phyloP scores from a whole-genome alignment of 2,888 invertebrate species.

The Mechanitis mazaeus region DNA sequence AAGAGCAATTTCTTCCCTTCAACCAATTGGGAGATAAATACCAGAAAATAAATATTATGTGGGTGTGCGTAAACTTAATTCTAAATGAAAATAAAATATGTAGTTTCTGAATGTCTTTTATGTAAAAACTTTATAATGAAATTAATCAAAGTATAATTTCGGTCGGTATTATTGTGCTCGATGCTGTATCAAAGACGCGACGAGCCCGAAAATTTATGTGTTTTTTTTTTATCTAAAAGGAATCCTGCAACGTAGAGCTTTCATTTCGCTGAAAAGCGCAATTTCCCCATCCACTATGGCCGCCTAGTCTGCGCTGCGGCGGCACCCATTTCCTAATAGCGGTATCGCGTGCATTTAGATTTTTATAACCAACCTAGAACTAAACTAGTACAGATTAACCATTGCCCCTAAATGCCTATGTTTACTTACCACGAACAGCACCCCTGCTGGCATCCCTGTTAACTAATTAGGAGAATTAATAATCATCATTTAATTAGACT shows the following conservation, averaged over 20 bases:
- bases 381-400: constrained; percentile 39
- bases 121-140: constrained; percentile 2
- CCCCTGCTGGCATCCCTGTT: background rate
- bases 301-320: constrained; percentile 60
- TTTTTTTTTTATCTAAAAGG: constrained; percentile 53
- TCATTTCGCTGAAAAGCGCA: constrained; percentile 72
- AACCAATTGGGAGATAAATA: too few relatives aligned
- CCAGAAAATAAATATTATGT: too few relatives aligned
- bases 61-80: too few relatives aligned
- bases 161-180: constrained; percentile 45
- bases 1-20: too few relatives aligned
- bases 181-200: constrained; percentile 39
- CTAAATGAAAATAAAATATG: too few relatives aligned
- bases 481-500: background rate
- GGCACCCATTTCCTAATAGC: constrained; percentile 71
- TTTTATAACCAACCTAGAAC: constrained; percentile 49
- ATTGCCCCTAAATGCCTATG: constrained; percentile 34
- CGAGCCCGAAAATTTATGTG: constrained; percentile 35
- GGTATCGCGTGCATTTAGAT: constrained; percentile 67
- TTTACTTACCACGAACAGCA: background rate
- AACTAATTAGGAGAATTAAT: background rate
- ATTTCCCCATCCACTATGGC: constrained; percentile 68
- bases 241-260: constrained; percentile 60
- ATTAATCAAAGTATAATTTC: constrained; percentile 26
- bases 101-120: too few relatives aligned